Base-by-base conservation (phyloP, 1,140 invertebrate genomes). In the Tetramorium simillimum region DNA sequence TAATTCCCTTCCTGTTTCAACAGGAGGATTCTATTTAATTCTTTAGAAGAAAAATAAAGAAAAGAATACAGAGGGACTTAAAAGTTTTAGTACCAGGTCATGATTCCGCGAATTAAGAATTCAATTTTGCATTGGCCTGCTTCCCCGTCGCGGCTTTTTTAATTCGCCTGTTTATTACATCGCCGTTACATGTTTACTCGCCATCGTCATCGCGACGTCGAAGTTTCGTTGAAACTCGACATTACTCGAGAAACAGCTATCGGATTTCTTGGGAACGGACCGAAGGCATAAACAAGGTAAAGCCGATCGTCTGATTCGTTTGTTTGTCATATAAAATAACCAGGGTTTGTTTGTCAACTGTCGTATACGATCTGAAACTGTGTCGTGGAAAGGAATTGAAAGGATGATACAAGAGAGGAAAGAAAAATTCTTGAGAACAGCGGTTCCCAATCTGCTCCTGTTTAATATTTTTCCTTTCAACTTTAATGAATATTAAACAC, bases 281-380 rank as follows among this genome's bases (percentile, higher is more conserved):
- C 49, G 70, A 63, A 70, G 67, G 28, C 72, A 40, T 72, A 72
- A 62, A 70, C 76, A 67, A 81, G 49, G 70, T 67, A 86, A 88
- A 82, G 73, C 69, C 63, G 51, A 87, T 87, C 80, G 80, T 82
- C 60, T 85, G 80, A 73, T 60, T 84, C 76, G 77, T 53, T 82
- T 78, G 86, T 90, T 90, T 88, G 81, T 65, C 56, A 67, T 87
- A 60, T 78, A 78, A 88, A 90, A 90, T 82, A 90, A 90, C 63
- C 56, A 56, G 33, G 24, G 43, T 49, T 63, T 85, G 88, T 87
- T 89, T 82, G 89, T 92, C 90, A 72, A 84, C 40, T 77, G 40
- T 89, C 80, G 76, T 72, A 80, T 78, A 77, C 46, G 21, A 75
- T 75, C 49, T 65, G 51, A 43, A 77, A 88, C 49, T 86, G 80